Evolutionary conservation across 2,888 invertebrate species (phyloP).

Genomic region (Salpingus planirostris): DNA sequence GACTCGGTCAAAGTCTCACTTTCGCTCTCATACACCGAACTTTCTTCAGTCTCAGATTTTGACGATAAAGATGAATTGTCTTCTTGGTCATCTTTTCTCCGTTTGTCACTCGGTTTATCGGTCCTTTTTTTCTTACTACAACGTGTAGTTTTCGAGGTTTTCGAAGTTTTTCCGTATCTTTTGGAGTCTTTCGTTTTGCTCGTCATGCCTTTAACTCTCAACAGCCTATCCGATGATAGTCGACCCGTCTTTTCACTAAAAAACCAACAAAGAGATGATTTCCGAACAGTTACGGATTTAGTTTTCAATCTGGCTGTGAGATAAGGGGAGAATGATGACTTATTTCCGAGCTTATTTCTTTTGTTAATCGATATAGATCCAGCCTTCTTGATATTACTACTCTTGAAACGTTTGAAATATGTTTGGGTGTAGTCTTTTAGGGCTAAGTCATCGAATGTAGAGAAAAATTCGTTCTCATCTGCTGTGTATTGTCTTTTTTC

Average conservation of each 20-base stretch:
- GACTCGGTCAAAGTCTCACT: background rate
- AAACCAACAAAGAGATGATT: conserved; percentile 2
- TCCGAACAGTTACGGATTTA: background rate
- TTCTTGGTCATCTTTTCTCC: too few species aligned
- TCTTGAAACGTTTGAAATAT: too few species aligned
- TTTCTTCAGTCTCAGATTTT: background rate
- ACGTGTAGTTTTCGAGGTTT: background rate
- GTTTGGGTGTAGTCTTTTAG: background rate
- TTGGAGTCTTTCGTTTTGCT: background rate
- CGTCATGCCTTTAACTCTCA: background rate
- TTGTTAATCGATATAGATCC: too few species aligned
- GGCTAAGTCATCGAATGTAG: background rate
- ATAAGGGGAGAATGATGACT: too few species aligned
- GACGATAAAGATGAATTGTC: too few species aligned
- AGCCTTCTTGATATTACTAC: too few species aligned
- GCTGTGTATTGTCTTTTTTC: background rate
- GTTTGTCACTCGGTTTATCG: background rate
- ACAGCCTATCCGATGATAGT: background rate
- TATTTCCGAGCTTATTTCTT: too few species aligned
- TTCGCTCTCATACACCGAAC: background rate
- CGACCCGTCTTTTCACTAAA: background rate
- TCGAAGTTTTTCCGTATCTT: background rate
- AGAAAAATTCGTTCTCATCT: background rate
- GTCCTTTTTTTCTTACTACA: background rate
- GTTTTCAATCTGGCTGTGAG: background rate